These are phyloP conservation scores for Staurois parvus DNA, from an alignment of 2,797 vertebrate genomes.

Conservation along the genomic window DNA sequence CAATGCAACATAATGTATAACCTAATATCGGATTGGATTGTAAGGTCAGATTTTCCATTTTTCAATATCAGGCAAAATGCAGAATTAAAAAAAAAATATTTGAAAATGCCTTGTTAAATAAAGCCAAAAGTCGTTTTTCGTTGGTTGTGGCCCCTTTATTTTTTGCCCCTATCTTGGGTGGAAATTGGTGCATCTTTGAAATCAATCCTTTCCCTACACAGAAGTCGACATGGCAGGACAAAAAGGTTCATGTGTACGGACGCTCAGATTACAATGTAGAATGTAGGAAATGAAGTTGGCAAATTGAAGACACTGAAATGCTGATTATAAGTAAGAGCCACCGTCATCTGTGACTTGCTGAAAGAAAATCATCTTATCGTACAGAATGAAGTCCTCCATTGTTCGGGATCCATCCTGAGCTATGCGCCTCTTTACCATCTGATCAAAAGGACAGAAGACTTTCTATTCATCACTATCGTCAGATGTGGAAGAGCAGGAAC, in stretches of 20 bases:
- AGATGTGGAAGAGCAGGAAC: background rate
- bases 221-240: background rate
- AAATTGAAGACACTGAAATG: constrained; percentile 29
- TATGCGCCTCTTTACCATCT: constrained; percentile 12
- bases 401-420: constrained; percentile 22
- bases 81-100: too few species aligned
- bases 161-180: background rate
- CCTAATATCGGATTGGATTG: too few species aligned
- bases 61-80: too few species aligned
- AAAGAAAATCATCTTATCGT: constrained; percentile 43
- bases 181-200: background rate
- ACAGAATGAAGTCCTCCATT: constrained; percentile 38
- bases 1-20: too few species aligned
- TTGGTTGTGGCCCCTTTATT: too few species aligned
- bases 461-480: constrained; percentile 22
- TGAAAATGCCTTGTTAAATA: too few species aligned
- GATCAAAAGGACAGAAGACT: constrained; percentile 14
- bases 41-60: too few species aligned
- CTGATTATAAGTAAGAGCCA: constrained; percentile 12
- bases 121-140: too few species aligned
- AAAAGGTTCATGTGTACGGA: constrained; percentile 14
- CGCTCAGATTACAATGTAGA: constrained; percentile 41
- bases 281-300: constrained; percentile 43
- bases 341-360: constrained; percentile 39
- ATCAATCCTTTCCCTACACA: background rate